Evolutionary conservation across 1,140 invertebrate species (phyloP).

Genomic region (Drosophila lowei): DNA sequence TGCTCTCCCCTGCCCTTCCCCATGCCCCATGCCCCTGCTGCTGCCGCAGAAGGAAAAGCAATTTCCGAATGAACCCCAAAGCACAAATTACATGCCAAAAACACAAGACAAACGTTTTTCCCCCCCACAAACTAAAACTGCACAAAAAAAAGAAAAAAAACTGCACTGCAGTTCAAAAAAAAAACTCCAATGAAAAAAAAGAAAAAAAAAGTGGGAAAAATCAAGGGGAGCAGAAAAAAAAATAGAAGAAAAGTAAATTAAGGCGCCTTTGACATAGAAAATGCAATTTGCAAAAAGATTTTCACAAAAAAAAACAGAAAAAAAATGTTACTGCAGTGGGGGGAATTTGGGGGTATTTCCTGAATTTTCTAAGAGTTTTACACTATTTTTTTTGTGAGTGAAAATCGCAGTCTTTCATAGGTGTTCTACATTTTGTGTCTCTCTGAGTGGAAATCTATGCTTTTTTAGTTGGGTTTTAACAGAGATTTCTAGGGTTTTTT

Average conservation of each 20-base stretch:
- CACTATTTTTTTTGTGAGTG: too few species aligned
- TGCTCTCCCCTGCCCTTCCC: too few species aligned
- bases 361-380: too few species aligned
- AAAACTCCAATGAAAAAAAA: not conserved
- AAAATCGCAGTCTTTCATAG: not conserved
- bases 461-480: too few species aligned
- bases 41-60: constrained; percentile 43
- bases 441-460: too few species aligned
- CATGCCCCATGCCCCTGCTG: too few species aligned
- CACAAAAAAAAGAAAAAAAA: constrained; percentile 8
- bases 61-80: constrained; percentile 62
- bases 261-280: constrained; percentile 76
- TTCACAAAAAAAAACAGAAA: constrained; percentile 14
- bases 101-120: constrained; percentile 59
- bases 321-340: constrained; percentile 39
- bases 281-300: constrained; percentile 60
- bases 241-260: constrained; percentile 62
- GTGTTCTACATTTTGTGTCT: too few species aligned
- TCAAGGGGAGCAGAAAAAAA: constrained; percentile 5
- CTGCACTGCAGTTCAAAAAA: not conserved
- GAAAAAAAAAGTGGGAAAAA: not conserved
- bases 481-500: too few species aligned
- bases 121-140: constrained; percentile 29
- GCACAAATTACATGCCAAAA: constrained; percentile 75
- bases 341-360: too few species aligned